phyloP scores from a whole-genome alignment of 2,888 invertebrate species.

The Carcina quercana region DNA sequence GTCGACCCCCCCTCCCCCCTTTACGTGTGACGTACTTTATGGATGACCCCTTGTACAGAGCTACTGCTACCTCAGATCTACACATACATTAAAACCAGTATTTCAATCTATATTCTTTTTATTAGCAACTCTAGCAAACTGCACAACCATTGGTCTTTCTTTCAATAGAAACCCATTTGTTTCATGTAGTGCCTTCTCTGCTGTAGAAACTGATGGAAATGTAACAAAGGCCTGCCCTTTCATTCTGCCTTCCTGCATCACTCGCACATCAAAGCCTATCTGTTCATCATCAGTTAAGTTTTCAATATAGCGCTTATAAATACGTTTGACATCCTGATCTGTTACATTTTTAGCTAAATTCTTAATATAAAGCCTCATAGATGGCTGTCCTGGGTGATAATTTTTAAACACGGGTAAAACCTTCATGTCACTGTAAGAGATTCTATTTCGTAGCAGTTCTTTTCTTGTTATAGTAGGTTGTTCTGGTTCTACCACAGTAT shows the following conservation, averaged over 20 bases:
- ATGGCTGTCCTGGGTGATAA: conserved; percentile 87
- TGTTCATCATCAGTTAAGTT: conserved; percentile 49
- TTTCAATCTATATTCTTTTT: conserved; percentile 49
- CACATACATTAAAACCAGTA: conserved; percentile 15
- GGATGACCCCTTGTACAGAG: too few species aligned
- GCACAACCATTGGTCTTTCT: conserved; percentile 93
- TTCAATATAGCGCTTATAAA: conserved; percentile 81
- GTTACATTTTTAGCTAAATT: conserved; percentile 89
- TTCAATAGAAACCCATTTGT: conserved; percentile 92
- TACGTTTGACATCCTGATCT: conserved; percentile 82
- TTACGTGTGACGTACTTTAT: too few species aligned
- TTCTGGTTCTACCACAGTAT: conserved; percentile 27
- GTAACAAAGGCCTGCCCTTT: conserved; percentile 97
- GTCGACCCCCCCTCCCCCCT: too few species aligned
- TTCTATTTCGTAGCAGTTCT: conserved; percentile 79
- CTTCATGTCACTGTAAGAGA: conserved; percentile 81
- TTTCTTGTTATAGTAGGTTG: conserved; percentile 73
- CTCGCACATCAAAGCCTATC: conserved; percentile 78
- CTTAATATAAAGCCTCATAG: conserved; percentile 92
- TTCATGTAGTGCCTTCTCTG: conserved; percentile 84
- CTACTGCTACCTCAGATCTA: too few species aligned
- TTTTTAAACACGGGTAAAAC: conserved; percentile 88
- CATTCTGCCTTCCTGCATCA: conserved; percentile 97
- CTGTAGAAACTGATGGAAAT: conserved; percentile 79
- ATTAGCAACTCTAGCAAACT: conserved; percentile 78